Evolutionary conservation across 2,113 vertebrate species (phyloP), one percentile per base, ranked within the genome.

Genomic region (Perccottus glenii): DNA sequence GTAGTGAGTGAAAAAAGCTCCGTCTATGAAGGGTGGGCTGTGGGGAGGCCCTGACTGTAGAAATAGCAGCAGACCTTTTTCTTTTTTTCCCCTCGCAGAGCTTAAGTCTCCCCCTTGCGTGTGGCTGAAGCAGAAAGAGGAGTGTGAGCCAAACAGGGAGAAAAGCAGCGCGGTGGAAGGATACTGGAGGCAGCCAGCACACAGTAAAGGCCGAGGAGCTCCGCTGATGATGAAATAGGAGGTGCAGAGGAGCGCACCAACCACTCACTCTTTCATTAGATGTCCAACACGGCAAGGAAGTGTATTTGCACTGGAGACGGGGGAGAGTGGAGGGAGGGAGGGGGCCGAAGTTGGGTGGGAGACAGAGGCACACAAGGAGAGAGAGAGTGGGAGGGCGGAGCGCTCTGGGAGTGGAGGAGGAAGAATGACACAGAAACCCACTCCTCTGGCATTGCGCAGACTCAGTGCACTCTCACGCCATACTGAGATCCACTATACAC

Each of bases 1-100:
- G 92, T 87, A 85, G 93, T 85, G 87, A 91, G 79, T 60, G 65
- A 75, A 77, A 79, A 89, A 82, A 78, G 77, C 91, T 93, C 92
- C 82, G 91, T 91, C 91, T 94, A 85, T 92, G 87, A 92, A 91
- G 93, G 93, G 94, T 85, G 91, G 91, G 91, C 91, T 87, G 92
- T 90, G 92, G 92, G 93, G 93, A 95, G 94, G 94, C 94, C 92
- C 93, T 93, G 91, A 90, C 90, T 90, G 92, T 92, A 92, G 91
- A 92, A 94, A 94, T 92, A 86, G 85, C 89, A 89, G 86, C 89
- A 87, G 82, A 84, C 86, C n/a, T 81, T 82, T 86, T 73, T 40
- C 72, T 63, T 64, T 78, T 61, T 35, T 46, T 51, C 52, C 65
- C 81, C 79, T 77, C 49, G 40, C 88, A 78, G 84, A 91, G 87